Base-by-base conservation (phyloP, 2,888 invertebrate genomes). In the Clusia tigrina region DNA sequence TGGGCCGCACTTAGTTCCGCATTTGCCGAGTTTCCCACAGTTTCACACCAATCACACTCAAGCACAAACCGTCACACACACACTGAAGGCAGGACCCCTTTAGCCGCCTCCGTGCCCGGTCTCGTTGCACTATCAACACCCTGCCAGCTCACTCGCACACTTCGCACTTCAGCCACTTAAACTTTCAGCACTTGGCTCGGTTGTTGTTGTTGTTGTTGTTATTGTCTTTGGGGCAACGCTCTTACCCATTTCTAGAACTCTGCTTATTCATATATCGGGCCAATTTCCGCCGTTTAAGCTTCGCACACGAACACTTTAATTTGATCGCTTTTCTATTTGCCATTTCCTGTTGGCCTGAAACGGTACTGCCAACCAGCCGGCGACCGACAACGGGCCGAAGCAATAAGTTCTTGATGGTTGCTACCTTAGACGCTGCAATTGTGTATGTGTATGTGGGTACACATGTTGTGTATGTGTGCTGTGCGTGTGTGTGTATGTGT, bases 301-400 rank as follows among this genome's bases (percentile, higher is more conserved):
- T 18, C n/a, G 48, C 42, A n/a, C 48, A 22, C 10, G n/a, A 42
- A 48, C 48, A 20, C 48, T 48, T 48, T 22, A 48, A 18, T 48
- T 48, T 3, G 20, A 48, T 48, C 15, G 42, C 42, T 42, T 42
- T 42, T n/a, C 42, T 42, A 42, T 48, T 48, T 20, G 15, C 5
- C 5, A 48, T 48, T 48, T 48, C 48, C 48, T 48, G 48, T 42
- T n/a, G 12, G 42, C 42, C 42, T 42, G n/a, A 6, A 42, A 32
- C n/a, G n/a, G n/a, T n/a, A n/a, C n/a, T n/a, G n/a, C n/a, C n/a
- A n/a, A n/a, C n/a, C n/a, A n/a, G n/a, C n/a, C n/a, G n/a, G n/a
- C n/a, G n/a, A n/a, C n/a, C n/a, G n/a, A n/a, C n/a, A n/a, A n/a
- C n/a, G n/a, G n/a, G n/a, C n/a, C n/a, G n/a, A n/a, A n/a, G n/a